phyloP scores from a whole-genome alignment of 2,888 invertebrate genomes.

The Eilema caniola region DNA sequence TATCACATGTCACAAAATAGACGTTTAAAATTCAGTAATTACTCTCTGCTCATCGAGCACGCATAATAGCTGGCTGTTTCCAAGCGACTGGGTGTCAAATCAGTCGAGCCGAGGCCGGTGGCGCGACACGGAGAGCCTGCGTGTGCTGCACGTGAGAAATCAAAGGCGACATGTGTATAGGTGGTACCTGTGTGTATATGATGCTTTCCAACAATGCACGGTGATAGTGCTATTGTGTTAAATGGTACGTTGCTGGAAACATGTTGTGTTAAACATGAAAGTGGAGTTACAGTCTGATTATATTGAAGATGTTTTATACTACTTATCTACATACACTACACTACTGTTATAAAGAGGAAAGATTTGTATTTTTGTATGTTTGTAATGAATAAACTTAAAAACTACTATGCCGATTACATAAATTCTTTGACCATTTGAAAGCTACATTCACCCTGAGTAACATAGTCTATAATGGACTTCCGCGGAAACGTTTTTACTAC shows the following conservation, averaged over 20 bases:
- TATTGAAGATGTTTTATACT: too few species aligned
- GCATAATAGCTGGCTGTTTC: constrained; percentile 25
- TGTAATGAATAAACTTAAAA: too few species aligned
- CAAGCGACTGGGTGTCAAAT: constrained; percentile 38
- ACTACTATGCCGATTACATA: too few species aligned
- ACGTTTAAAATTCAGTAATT: constrained; percentile 17
- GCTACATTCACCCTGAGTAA: too few species aligned
- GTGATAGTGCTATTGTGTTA: not conserved
- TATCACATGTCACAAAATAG: not conserved
- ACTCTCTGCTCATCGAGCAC: constrained; percentile 1
- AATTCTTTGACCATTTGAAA: too few species aligned
- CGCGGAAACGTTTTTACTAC: too few species aligned
- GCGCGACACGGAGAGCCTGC: constrained; percentile 11
- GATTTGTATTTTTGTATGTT: too few species aligned
- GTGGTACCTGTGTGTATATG: not conserved
- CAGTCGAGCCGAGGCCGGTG: constrained; percentile 30
- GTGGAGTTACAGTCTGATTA: not conserved
- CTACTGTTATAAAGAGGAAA: too few species aligned
- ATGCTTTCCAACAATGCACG: not conserved
- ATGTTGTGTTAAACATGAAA: not conserved
- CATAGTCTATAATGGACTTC: too few species aligned
- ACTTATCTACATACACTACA: too few species aligned
- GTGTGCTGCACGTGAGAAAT: constrained; percentile 5
- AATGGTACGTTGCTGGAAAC: not conserved
- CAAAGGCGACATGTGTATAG: not conserved